Conservation (phyloP, 2,113 vertebrate species). For the Hippocampus zosterae region DNA sequence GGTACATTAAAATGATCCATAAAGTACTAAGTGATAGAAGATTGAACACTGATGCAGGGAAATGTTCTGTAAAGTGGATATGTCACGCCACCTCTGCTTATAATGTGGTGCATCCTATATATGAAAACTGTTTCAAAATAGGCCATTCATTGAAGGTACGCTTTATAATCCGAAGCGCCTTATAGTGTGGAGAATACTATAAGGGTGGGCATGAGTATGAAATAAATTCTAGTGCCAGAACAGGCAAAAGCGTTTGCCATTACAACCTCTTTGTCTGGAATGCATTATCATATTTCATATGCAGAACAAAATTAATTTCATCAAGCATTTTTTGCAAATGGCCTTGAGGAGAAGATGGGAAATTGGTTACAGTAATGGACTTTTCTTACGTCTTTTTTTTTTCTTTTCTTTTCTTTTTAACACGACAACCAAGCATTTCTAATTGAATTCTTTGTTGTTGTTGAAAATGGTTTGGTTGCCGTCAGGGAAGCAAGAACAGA, state of each 20-base stretch:
- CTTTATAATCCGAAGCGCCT: neutral
- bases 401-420: slow-evolving; percentile 15
- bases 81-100: no score
- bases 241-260: neutral
- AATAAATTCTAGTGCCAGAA: neutral
- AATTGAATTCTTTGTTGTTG: neutral
- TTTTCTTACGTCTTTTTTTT: slow-evolving; percentile 7
- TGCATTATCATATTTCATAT: slow-evolving; percentile 59
- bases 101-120: no score
- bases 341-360: slow-evolving; percentile 32
- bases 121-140: no score
- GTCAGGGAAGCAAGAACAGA: slow-evolving; percentile 8
- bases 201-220: neutral
- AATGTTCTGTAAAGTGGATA: no score
- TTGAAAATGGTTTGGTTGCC: slow-evolving; percentile 24
- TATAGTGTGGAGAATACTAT: neutral
- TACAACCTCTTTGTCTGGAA: neutral
- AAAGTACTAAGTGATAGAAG: no score
- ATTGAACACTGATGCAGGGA: no score
- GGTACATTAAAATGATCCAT: no score
- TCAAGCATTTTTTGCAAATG: slow-evolving; percentile 57
- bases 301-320: slow-evolving; percentile 61
- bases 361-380: slow-evolving; percentile 1
- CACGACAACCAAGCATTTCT: slow-evolving; percentile 16
- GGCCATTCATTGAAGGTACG: no score